These are phyloP conservation scores for Rhineura floridana DNA, from an alignment of 2,113 vertebrate genomes.

Conservation along the genomic window DNA sequence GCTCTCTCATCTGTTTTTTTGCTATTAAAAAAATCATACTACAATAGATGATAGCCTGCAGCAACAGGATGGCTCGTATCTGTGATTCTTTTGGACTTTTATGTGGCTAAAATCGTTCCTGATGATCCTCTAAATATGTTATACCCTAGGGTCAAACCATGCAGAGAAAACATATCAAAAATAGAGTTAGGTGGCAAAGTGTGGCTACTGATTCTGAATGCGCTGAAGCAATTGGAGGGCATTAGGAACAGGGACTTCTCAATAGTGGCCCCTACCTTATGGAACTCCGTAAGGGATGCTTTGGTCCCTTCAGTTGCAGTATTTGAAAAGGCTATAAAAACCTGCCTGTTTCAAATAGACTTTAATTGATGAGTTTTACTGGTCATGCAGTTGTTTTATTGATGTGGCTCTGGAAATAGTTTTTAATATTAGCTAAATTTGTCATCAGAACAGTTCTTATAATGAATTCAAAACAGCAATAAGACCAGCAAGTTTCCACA, in stretches of 20 bases:
- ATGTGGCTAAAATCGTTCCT: not conserved
- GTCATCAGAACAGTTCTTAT: not conserved
- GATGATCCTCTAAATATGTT: not conserved
- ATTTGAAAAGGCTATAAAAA: not conserved
- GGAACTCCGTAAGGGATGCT: not conserved
- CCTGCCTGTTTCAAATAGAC: no score
- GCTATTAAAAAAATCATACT: no score
- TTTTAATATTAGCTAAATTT: no score
- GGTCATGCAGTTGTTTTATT: no score
- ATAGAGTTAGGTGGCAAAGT: not conserved
- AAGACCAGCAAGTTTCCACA: not conserved
- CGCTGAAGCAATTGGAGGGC: not conserved
- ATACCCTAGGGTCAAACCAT: not conserved
- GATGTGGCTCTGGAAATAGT: no score
- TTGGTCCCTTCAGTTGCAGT: not conserved
- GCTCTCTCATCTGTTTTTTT: no score
- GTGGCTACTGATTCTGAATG: not conserved
- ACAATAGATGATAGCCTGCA: not conserved
- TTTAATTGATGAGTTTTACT: no score
- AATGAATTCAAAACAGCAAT: not conserved
- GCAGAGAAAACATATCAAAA: not conserved
- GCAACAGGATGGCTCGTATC: accelerated
- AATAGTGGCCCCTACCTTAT: not conserved
- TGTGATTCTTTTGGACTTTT: not conserved
- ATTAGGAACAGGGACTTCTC: not conserved